phyloP scores from a whole-genome alignment of 2,888 invertebrate genomes.

The Sesia apiformis region DNA sequence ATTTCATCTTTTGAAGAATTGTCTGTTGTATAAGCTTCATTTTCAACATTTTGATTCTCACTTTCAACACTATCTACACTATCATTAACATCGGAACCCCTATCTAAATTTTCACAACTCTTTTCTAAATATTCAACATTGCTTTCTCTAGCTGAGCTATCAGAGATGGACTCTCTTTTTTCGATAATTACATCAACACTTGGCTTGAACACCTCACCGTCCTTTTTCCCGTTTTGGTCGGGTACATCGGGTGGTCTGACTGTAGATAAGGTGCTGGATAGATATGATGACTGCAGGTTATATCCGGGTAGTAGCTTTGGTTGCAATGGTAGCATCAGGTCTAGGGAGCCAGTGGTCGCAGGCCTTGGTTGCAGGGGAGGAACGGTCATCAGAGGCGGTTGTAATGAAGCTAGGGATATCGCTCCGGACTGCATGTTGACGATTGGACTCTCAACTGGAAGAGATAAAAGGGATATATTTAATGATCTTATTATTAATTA shows the following conservation, averaged over 20 bases:
- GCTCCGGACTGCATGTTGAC: slow-evolving; percentile 62
- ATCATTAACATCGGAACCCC: slow-evolving; percentile 24
- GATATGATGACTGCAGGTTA: slow-evolving; percentile 61
- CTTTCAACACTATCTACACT: slow-evolving; percentile 32
- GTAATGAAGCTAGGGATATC: slow-evolving; percentile 67
- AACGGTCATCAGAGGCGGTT: slow-evolving; percentile 68
- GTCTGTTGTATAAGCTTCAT: slow-evolving; percentile 23
- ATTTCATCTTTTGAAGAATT: slow-evolving; percentile 48
- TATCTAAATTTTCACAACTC: slow-evolving; percentile 36
- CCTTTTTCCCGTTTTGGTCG: slow-evolving; percentile 27
- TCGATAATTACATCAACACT: slow-evolving; percentile 51
- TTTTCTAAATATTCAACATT: slow-evolving; percentile 24
- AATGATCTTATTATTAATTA: background rate
- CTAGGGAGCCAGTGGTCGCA: slow-evolving; percentile 80
- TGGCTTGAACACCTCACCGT: slow-evolving; percentile 33
- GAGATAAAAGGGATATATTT: slow-evolving; percentile 16
- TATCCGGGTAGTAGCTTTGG: slow-evolving; percentile 78
- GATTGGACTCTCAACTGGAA: slow-evolving; percentile 75
- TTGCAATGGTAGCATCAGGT: slow-evolving; percentile 82
- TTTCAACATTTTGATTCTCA: slow-evolving; percentile 25
- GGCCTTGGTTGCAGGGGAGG: slow-evolving; percentile 80
- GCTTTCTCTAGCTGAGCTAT: slow-evolving; percentile 19
- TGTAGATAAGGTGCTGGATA: slow-evolving; percentile 68
- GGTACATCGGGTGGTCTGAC: slow-evolving; percentile 56
- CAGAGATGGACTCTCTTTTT: slow-evolving; percentile 35